phyloP scores from a whole-genome alignment of 2,113 vertebrate species.

The Dromaius novaehollandiae region DNA sequence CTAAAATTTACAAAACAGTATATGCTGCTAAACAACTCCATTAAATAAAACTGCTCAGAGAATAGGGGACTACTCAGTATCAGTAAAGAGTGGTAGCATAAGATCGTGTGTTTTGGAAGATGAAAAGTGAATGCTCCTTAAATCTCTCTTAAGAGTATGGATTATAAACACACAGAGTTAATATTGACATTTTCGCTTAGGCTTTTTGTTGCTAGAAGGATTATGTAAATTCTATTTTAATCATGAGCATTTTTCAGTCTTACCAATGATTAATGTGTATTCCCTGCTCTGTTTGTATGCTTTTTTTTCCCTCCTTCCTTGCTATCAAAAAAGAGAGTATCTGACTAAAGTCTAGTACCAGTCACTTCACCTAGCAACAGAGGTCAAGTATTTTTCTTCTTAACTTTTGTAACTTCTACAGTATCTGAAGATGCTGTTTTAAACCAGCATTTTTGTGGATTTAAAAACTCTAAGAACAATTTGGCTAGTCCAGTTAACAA shows the following conservation, averaged over 20 bases:
- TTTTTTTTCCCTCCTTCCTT: constrained; percentile 10
- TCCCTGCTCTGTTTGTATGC: neutral
- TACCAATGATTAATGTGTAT: constrained; percentile 12
- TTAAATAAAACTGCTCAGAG: constrained; percentile 25
- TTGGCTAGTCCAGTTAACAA: neutral
- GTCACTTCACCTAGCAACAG: constrained; percentile 26
- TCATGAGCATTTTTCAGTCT: constrained; percentile 21
- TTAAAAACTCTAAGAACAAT: neutral
- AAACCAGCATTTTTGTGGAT: neutral
- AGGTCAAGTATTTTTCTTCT: constrained; percentile 12
- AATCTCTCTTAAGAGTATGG: neutral
- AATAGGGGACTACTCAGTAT: neutral
- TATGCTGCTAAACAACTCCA: neutral
- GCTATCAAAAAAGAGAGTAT: neutral
- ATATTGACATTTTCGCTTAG: neutral
- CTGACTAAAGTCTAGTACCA: neutral
- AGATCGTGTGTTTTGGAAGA: neutral
- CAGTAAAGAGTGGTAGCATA: neutral
- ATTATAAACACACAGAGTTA: neutral
- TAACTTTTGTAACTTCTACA: neutral
- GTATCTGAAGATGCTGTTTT: neutral
- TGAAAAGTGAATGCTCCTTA: neutral
- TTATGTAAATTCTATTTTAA: constrained; percentile 24
- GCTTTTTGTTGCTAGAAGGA: constrained; percentile 8
- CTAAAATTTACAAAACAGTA: neutral